phyloP scores from a whole-genome alignment of 2,888 invertebrate species.

The Ormyrus labotus region DNA sequence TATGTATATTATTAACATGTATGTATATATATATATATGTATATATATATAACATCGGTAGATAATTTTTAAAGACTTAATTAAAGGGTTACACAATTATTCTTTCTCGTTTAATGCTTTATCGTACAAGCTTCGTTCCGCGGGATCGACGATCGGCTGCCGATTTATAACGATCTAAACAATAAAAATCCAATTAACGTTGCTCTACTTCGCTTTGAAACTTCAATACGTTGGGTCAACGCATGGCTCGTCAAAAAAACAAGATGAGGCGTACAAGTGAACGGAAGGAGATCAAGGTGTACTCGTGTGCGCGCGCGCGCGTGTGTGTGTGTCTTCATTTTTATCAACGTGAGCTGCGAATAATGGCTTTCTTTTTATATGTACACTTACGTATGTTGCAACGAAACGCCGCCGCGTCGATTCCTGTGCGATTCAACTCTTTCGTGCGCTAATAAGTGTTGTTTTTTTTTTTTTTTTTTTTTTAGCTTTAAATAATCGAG shows the following conservation, averaged over 20 bases:
- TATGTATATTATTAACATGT: constrained; percentile 71
- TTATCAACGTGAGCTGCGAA: constrained; percentile 37
- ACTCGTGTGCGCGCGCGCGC: constrained; percentile 1
- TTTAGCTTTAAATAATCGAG: too few species aligned
- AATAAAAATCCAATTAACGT: neutral
- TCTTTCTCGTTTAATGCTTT: constrained; percentile 52
- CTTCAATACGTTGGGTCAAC: too few species aligned
- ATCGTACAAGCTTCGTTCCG: constrained; percentile 59
- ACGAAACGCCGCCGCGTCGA: constrained; percentile 52
- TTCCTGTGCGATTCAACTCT: constrained; percentile 28
- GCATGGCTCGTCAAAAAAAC: too few species aligned
- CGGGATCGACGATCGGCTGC: constrained; percentile 56
- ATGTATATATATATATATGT: constrained; percentile 63
- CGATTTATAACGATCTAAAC: constrained; percentile 26
- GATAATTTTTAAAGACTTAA: constrained; percentile 69
- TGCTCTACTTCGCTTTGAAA: too few species aligned
- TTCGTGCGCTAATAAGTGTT: too few species aligned
- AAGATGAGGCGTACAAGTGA: too few species aligned
- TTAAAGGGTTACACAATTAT: constrained; percentile 59
- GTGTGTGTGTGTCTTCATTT: constrained; percentile 41
- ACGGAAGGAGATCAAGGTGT: too few species aligned
- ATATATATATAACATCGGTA: constrained; percentile 68
- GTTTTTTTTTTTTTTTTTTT: too few species aligned
- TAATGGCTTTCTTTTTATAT: constrained; percentile 45
- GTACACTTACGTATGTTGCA: constrained; percentile 41